Percentiles rank a stretch among this genome's conserved stretches.
Evolutionary conservation across 1,140 invertebrate species (phyloP).

Genomic region (Drosophila ficusphila): DNA sequence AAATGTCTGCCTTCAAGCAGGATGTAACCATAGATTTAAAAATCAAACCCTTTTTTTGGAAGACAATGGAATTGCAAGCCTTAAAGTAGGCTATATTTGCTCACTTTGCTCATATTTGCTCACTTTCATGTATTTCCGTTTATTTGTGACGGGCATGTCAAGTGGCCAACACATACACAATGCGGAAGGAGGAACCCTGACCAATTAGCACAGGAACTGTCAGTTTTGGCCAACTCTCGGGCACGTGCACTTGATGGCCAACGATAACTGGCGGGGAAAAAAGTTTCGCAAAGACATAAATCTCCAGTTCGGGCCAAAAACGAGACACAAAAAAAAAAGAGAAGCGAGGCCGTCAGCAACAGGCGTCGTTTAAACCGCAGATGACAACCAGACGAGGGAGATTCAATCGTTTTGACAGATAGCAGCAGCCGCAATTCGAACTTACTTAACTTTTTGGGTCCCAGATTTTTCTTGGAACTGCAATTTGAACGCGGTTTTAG

Average conservation of each 20-base stretch:
- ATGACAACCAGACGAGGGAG: conserved; percentile 16
- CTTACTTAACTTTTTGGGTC: background rate
- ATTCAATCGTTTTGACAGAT: conserved; percentile 44
- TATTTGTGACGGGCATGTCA: conserved; percentile 60
- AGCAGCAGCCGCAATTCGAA: conserved; percentile 19
- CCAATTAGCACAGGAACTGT: conserved; percentile 67
- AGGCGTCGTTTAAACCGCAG: conserved; percentile 51
- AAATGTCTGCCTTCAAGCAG: conserved; percentile 4
- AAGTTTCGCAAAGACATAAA: conserved; percentile 60
- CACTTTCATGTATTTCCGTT: no score
- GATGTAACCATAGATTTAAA: conserved; percentile 13
- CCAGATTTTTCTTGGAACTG: background rate
- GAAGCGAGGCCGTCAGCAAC: conserved; percentile 60
- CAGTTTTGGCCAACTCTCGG: conserved; percentile 43
- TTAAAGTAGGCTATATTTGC: conserved; percentile 31
- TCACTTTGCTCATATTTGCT: conserved; percentile 25
- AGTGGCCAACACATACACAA: conserved; percentile 27
- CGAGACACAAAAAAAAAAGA: background rate
- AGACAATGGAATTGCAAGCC: conserved; percentile 30
- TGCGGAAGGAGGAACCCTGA: conserved; percentile 11
- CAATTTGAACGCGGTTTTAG: background rate
- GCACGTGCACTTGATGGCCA: conserved; percentile 73
- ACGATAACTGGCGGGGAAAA: conserved; percentile 44
- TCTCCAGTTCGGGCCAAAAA: conserved; percentile 44
- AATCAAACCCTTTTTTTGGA: conserved; percentile 51